Percentiles rank a stretch among this genome's conserved stretches.
Evolutionary conservation across 2,797 vertebrate genomes (phyloP).

Genomic region (Trachops cirrhosus): DNA sequence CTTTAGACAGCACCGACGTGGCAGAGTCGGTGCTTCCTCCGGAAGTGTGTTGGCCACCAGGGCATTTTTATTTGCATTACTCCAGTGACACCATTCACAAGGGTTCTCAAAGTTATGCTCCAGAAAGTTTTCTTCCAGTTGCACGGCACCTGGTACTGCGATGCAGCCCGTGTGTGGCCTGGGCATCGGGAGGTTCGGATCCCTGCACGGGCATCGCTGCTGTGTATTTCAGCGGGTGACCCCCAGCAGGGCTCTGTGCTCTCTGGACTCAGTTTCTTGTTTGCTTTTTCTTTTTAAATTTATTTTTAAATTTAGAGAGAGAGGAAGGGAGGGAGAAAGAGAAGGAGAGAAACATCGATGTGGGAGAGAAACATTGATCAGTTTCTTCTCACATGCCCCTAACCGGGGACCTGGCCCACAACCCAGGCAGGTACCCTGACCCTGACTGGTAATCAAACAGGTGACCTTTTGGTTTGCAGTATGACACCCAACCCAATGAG

Average conservation of each 20-base stretch:
- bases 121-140: too few species aligned
- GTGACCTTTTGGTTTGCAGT: neutral
- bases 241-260: fast-evolving
- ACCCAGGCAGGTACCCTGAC: neutral
- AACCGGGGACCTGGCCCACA: neutral
- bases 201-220: fast-evolving
- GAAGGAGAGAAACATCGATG: neutral
- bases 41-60: fast-evolving
- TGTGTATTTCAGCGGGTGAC: fast-evolving
- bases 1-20: fast-evolving
- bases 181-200: neutral
- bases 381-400: neutral
- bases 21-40: neutral
- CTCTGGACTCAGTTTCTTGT: neutral
- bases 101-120: fast-evolving
- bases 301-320: neutral
- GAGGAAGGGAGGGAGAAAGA: neutral
- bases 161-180: neutral
- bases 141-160: fast-evolving
- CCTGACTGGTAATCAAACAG: neutral
- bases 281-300: neutral
- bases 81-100: too few species aligned
- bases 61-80: neutral
- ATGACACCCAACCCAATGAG: neutral
- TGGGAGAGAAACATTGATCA: too few species aligned